A percentile compares a stretch with the other conserved stretches of the same genome.
These are phyloP conservation scores for Diabrotica undecimpunctata DNA, from an alignment of 1,140 invertebrate species.

Conservation along the genomic window DNA sequence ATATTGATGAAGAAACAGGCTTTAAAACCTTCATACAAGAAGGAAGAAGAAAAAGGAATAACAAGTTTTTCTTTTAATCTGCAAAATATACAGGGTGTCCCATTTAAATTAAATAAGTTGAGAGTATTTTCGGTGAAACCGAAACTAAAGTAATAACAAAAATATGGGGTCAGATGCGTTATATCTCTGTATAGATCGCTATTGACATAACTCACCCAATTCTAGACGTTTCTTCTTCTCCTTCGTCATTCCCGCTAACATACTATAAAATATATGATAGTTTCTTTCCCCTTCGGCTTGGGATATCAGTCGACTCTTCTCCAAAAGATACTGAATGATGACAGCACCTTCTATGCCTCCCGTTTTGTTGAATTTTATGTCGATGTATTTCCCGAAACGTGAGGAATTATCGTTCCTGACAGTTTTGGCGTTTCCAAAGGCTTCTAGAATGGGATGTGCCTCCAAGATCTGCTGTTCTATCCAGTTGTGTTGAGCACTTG, in stretches of 20 bases:
- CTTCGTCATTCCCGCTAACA: conserved; percentile 76
- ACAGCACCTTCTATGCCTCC: conserved; percentile 89
- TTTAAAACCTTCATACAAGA: no score
- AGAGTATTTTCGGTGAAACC: no score
- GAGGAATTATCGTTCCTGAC: conserved; percentile 96
- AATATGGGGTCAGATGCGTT: no score
- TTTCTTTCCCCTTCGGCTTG: conserved; percentile 88
- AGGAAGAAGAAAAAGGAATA: no score
- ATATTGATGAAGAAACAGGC: no score
- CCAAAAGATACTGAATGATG: conserved; percentile 93
- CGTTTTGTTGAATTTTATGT: conserved; percentile 84
- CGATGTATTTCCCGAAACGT: conserved; percentile 94
- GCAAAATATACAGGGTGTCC: no score
- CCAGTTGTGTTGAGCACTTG: conserved; percentile 90
- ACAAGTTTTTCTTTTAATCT: no score
- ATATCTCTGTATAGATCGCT: no score
- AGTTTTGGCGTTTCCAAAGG: conserved; percentile 96
- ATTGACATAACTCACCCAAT: neutral
- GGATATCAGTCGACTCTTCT: conserved; percentile 89
- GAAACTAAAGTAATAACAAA: no score
- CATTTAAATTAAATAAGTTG: no score
- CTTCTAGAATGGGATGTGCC: conserved; percentile 91
- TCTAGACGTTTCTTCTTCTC: conserved; percentile 68
- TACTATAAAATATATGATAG: conserved; percentile 94
- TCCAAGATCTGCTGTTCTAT: conserved; percentile 93